A percentile compares a stretch with the other conserved stretches of the same genome.
phyloP scores from a whole-genome alignment of 2,888 invertebrate genomes.

The Hybos culiciformis region DNA sequence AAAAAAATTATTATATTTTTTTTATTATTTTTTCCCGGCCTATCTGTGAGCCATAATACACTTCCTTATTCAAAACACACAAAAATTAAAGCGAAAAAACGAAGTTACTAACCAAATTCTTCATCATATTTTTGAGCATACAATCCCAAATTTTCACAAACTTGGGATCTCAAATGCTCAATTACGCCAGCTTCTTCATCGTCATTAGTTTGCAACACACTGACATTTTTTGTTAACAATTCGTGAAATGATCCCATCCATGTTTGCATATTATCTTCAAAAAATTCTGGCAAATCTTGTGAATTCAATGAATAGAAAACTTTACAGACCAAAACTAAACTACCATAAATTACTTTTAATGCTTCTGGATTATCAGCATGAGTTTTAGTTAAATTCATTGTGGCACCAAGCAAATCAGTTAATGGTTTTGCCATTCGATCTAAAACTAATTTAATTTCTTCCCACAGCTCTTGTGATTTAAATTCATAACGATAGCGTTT shows the following conservation, averaged over 20 bases:
- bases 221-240: slow-evolving; percentile 65
- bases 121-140: slow-evolving; percentile 98
- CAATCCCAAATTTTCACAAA: slow-evolving; percentile 87
- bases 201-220: slow-evolving; percentile 60
- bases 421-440: slow-evolving; percentile 87
- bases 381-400: slow-evolving; percentile 64
- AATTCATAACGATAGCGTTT: slow-evolving; percentile 92
- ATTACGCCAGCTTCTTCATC: slow-evolving; percentile 78
- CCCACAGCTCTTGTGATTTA: slow-evolving; percentile 89
- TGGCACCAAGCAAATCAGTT: slow-evolving; percentile 82
- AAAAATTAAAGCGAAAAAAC: too few relatives aligned
- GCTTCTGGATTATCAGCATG: slow-evolving; percentile 70
- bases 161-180: slow-evolving; percentile 85
- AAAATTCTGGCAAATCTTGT: slow-evolving; percentile 97
- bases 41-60: too few relatives aligned
- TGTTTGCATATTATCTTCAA: slow-evolving; percentile 89
- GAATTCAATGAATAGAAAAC: slow-evolving; percentile 95
- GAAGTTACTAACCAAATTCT: too few relatives aligned
- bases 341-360: slow-evolving; percentile 75
- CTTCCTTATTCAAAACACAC: too few relatives aligned
- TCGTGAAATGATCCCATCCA: slow-evolving; percentile 91
- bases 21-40: too few relatives aligned
- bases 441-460: slow-evolving; percentile 91
- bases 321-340: slow-evolving; percentile 77
- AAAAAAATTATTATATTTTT: too few relatives aligned